Conservation (phyloP, 1,140 invertebrate genomes). For the Matsumurasca onukii region DNA sequence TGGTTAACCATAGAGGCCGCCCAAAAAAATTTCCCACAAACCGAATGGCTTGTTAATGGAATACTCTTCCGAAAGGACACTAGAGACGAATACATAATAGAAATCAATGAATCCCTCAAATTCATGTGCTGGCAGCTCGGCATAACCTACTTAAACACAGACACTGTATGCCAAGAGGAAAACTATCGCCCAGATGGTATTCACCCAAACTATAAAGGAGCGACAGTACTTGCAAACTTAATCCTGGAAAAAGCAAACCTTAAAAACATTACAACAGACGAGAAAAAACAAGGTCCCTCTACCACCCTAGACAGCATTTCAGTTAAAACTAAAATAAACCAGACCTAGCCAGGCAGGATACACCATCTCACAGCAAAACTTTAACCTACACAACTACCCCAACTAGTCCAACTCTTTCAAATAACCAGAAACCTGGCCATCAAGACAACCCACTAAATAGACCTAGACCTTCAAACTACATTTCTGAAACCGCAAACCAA, state of each 20-base stretch:
- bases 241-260: neutral
- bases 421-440: neutral
- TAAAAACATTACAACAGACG: neutral
- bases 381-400: neutral
- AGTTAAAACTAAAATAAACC: too few species aligned
- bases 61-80: neutral
- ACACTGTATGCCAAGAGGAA: neutral
- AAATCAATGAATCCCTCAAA: neutral
- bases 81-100: neutral
- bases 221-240: neutral
- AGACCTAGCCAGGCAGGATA: neutral
- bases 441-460: neutral
- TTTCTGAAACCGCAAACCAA: neutral
- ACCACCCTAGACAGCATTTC: neutral
- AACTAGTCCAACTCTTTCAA: neutral
- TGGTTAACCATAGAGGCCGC: conserved; percentile 16
- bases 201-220: conserved; percentile 3
- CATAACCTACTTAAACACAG: neutral
- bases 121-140: neutral
- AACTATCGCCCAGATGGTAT: neutral
- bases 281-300: neutral
- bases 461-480: neutral
- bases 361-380: neutral
- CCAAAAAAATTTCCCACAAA: conserved; percentile 18
- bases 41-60: neutral